Conservation (phyloP, 1,140 invertebrate genomes). For the Drosophila rufa region DNA sequence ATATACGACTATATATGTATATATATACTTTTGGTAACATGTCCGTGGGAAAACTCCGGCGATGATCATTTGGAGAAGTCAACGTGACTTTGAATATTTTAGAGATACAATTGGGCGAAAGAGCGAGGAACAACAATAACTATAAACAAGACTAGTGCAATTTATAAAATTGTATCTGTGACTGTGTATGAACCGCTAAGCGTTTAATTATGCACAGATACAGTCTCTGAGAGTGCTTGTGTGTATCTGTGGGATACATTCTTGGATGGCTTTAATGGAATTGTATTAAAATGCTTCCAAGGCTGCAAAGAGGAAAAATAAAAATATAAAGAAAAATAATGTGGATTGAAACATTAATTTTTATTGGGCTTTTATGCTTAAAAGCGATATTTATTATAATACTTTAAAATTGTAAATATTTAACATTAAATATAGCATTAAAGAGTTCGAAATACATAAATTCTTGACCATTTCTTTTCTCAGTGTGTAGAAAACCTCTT, state of each 20-base stretch:
- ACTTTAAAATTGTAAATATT: too few relatives aligned
- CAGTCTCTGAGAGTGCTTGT: neutral
- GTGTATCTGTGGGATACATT: conserved; percentile 27
- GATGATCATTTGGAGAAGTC: conserved; percentile 34
- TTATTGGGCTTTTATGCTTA: neutral
- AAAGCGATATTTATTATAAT: too few relatives aligned
- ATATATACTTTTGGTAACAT: conserved; percentile 26
- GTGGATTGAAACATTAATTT: neutral
- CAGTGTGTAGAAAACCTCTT: conserved; percentile 19
- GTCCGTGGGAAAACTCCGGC: conserved; percentile 49
- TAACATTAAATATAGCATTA: neutral
- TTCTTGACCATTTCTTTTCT: neutral
- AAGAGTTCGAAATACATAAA: neutral
- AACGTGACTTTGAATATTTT: conserved; percentile 67
- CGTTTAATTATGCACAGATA: conserved; percentile 46
- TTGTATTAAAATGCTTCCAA: conserved; percentile 21
- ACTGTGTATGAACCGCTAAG: conserved; percentile 25
- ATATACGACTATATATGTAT: conserved; percentile 6
- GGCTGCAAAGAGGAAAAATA: neutral
- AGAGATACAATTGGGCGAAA: conserved; percentile 27
- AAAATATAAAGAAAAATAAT: neutral
- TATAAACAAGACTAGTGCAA: conserved; percentile 44
- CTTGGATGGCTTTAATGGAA: conserved; percentile 5
- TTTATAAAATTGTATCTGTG: conserved; percentile 59
- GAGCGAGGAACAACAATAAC: conserved; percentile 20